These are phyloP conservation scores for Drosophila micromelanica DNA, from an alignment of 1,140 invertebrate genomes.

Conservation along the genomic window DNA sequence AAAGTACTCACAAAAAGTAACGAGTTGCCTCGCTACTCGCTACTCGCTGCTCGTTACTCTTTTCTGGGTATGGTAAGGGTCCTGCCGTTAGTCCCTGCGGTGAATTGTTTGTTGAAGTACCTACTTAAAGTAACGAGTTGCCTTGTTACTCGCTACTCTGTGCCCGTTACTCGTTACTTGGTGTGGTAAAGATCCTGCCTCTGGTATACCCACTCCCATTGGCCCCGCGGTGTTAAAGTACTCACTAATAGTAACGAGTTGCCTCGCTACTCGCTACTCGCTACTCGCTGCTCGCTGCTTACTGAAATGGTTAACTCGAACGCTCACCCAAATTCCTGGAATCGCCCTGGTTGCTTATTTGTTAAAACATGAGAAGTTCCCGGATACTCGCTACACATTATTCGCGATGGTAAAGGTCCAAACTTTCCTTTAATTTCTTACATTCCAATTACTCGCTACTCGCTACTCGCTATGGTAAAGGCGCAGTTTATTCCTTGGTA, in stretches of 20 bases:
- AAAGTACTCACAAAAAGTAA: not conserved
- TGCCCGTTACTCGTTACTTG: constrained; percentile 1
- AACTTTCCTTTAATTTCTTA: too few species aligned
- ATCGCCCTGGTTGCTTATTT: not conserved
- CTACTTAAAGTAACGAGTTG: not conserved
- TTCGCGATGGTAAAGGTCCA: too few species aligned
- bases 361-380: not conserved
- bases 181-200: too few species aligned
- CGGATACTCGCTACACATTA: not conserved
- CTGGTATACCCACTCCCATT: too few species aligned
- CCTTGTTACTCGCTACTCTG: constrained; percentile 10
- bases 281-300: constrained; percentile 3
- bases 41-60: constrained; percentile 13
- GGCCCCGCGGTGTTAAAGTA: not conserved
- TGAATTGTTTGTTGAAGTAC: not conserved
- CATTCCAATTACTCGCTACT: not conserved
- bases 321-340: too few species aligned
- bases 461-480: not conserved
- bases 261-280: constrained; percentile 11
- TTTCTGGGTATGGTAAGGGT: too few species aligned
- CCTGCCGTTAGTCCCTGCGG: too few species aligned
- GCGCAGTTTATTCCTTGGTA: too few species aligned
- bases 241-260: not conserved
- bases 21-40: constrained; percentile 1
- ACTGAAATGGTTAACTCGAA: not conserved